Evolutionary conservation across 64 coral and sea anemone species (phyloP).

Genomic region (Hydrozoanthus tunicans): DNA sequence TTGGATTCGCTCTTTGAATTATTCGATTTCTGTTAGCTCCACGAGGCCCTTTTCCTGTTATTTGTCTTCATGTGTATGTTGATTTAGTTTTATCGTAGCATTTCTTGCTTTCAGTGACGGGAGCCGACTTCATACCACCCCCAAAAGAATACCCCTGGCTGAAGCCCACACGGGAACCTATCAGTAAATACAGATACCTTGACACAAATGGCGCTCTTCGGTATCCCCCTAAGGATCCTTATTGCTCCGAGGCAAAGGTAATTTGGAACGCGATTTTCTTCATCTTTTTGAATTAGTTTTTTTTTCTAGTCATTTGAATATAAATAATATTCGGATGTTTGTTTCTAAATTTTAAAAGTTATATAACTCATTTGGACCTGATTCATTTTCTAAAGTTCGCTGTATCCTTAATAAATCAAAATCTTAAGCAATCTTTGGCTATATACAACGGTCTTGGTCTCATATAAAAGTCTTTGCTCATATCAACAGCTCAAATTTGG

Average conservation of each 20-base stretch:
- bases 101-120: slow-evolving; percentile 52
- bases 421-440: no score
- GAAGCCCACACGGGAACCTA: slow-evolving; percentile 51
- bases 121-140: slow-evolving; percentile 64
- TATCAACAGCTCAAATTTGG: no score
- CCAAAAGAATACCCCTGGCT: slow-evolving; percentile 54
- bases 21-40: background rate
- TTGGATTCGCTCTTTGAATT: no score
- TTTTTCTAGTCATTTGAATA: background rate
- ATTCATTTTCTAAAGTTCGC: no score
- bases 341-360: no score
- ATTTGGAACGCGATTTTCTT: background rate
- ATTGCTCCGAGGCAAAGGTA: slow-evolving; percentile 77
- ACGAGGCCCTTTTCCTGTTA: background rate
- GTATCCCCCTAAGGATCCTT: slow-evolving; percentile 45
- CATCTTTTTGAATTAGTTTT: background rate
- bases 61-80: no score
- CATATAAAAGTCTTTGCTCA: no score
- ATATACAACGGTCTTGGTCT: no score
- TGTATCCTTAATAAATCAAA: no score
- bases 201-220: slow-evolving; percentile 71
- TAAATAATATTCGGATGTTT: no score
- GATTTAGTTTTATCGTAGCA: no score
- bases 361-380: no score
- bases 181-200: slow-evolving; percentile 68